These are phyloP conservation scores for Poecilus cupreus DNA, from an alignment of 2,888 invertebrate genomes.

Conservation along the genomic window DNA sequence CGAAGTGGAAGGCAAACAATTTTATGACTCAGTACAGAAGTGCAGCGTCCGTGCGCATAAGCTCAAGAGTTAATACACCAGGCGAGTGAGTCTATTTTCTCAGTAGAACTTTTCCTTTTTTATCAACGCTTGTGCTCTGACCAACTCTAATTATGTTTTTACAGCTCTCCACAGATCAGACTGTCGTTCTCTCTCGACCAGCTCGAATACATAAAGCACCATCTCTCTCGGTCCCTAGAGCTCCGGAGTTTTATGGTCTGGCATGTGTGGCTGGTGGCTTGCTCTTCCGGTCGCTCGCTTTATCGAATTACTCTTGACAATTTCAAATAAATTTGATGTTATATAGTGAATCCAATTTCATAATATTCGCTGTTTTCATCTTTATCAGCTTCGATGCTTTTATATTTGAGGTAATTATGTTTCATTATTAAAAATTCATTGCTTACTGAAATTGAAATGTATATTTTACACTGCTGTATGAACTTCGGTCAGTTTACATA, in stretches of 20 bases:
- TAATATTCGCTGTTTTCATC: neutral
- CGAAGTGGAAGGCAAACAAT: neutral
- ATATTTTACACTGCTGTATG: too few relatives aligned
- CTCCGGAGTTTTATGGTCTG: constrained; percentile 36
- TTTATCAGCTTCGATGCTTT: too few relatives aligned
- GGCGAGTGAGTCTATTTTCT: constrained; percentile 24
- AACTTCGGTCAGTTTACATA: too few relatives aligned
- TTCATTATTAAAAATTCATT: too few relatives aligned
- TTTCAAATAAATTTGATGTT: constrained; percentile 39
- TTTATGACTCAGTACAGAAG: neutral
- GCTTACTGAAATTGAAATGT: too few relatives aligned
- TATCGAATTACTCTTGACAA: constrained; percentile 48
- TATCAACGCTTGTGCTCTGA: neutral
- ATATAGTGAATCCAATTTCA: constrained; percentile 16
- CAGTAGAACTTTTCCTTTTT: constrained; percentile 25
- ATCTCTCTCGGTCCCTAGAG: constrained; percentile 5
- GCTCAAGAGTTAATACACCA: constrained; percentile 27
- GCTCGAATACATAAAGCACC: neutral
- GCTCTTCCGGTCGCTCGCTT: constrained; percentile 17
- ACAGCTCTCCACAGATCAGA: constrained; percentile 30
- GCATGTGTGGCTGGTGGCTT: constrained; percentile 21
- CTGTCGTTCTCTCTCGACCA: constrained; percentile 9
- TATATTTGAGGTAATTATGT: too few relatives aligned
- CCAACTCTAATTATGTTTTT: constrained; percentile 48
- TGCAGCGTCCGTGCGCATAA: neutral